Conservation (phyloP, 2,113 vertebrate species). For the Cochlearius cochlearius region DNA sequence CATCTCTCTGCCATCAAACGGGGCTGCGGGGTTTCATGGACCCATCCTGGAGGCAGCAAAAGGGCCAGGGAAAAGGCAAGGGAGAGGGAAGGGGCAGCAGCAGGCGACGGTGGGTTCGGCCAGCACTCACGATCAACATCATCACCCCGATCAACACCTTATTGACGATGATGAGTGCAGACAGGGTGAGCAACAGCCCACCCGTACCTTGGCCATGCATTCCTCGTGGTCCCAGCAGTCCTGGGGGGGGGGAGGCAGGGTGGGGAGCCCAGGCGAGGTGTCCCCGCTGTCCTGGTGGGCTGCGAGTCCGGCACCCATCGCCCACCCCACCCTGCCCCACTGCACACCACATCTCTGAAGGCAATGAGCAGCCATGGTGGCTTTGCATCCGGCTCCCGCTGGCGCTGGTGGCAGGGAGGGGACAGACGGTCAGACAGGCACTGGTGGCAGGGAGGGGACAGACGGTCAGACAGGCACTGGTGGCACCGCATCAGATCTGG, state of each 20-base stretch:
- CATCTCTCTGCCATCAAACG: accelerated
- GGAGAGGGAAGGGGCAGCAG: neutral
- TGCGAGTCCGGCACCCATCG: neutral
- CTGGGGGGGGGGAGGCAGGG: neutral
- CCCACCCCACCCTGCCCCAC: neutral
- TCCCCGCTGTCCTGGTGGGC: neutral
- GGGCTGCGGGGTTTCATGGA: neutral
- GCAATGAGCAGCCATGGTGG: neutral
- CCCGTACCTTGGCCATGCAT: neutral
- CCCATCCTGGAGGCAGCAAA: neutral
- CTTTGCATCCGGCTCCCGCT: no score
- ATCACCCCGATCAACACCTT: neutral
- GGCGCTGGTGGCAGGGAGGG: neutral
- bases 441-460: neutral
- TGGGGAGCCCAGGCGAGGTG: neutral
- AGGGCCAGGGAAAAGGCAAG: neutral
- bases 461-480: neutral
- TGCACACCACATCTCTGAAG: neutral
- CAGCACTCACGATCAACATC: no score
- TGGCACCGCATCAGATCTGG: accelerated
- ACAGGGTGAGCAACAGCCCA: neutral
- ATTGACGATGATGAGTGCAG: neutral
- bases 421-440: neutral
- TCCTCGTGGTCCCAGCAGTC: neutral
- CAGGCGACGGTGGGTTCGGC: no score